These are phyloP conservation scores for Ips typographus DNA, from an alignment of 1,140 invertebrate species.

Conservation along the genomic window DNA sequence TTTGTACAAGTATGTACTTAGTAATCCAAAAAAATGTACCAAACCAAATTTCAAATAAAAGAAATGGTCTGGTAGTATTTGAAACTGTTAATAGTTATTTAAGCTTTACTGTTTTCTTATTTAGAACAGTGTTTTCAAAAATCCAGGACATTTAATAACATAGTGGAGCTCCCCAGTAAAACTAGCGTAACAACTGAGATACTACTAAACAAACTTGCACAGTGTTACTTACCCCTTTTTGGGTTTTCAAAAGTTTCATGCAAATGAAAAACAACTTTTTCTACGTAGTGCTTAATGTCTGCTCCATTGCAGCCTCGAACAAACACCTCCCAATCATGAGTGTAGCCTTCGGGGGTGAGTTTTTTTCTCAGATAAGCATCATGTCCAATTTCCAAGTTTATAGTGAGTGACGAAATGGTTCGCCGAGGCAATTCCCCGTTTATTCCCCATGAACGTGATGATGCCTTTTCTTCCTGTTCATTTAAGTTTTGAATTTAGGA, in stretches of 20 bases:
- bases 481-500: background rate
- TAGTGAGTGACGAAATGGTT: constrained; percentile 62
- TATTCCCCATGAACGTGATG: constrained; percentile 31
- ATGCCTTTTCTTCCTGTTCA: background rate
- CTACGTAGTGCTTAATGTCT: constrained; percentile 87
- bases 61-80: too few relatives aligned
- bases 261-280: constrained; percentile 91
- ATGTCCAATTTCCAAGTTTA: constrained; percentile 91
- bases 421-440: constrained; percentile 29
- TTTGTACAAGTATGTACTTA: too few relatives aligned
- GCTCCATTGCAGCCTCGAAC: constrained; percentile 81
- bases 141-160: too few relatives aligned
- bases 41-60: too few relatives aligned
- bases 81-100: too few relatives aligned
- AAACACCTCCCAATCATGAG: constrained; percentile 98
- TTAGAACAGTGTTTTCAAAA: too few relatives aligned
- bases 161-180: constrained; percentile 21
- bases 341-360: constrained; percentile 83
- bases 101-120: too few relatives aligned
- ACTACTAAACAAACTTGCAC: too few relatives aligned
- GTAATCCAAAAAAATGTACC: too few relatives aligned
- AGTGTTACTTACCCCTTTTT: constrained; percentile 66
- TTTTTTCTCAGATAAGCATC: constrained; percentile 76
- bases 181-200: too few relatives aligned
- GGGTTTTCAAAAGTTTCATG: constrained; percentile 92